Percentiles rank a stretch among this genome's conserved stretches.
phyloP scores from a whole-genome alignment of 2,888 invertebrate genomes.

The Apodemia mormo region DNA sequence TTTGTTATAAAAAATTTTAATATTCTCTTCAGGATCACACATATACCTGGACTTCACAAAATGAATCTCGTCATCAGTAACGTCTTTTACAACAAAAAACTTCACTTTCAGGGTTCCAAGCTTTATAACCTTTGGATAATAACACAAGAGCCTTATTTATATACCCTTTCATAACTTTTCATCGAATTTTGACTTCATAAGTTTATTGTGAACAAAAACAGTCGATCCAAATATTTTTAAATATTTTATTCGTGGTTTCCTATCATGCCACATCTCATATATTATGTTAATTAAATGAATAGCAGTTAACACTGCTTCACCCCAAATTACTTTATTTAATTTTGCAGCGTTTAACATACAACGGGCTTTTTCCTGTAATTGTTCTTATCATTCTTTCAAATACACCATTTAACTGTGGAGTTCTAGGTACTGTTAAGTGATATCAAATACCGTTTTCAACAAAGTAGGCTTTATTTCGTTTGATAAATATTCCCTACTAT shows the following conservation, averaged over 20 bases:
- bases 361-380: constrained; percentile 50
- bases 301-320: constrained; percentile 51
- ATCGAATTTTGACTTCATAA: too few relatives aligned
- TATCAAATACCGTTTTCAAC: constrained; percentile 33
- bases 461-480: constrained; percentile 42
- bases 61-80: constrained; percentile 48
- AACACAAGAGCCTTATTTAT: constrained; percentile 42
- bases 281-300: constrained; percentile 49
- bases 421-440: constrained; percentile 50
- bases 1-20: constrained; percentile 29
- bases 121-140: constrained; percentile 50
- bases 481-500: constrained; percentile 47
- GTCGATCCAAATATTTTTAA: constrained; percentile 50
- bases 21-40: constrained; percentile 21
- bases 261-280: constrained; percentile 51
- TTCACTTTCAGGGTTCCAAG: constrained; percentile 44
- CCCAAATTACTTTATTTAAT: constrained; percentile 49
- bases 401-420: constrained; percentile 49
- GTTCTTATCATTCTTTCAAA: constrained; percentile 44
- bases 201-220: constrained; percentile 40
- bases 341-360: constrained; percentile 45
- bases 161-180: too few relatives aligned
- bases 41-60: constrained; percentile 39
- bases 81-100: constrained; percentile 46
- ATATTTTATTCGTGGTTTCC: constrained; percentile 46